Conservation (phyloP, 2,797 vertebrate genomes). For the Epinephelus awoara region DNA sequence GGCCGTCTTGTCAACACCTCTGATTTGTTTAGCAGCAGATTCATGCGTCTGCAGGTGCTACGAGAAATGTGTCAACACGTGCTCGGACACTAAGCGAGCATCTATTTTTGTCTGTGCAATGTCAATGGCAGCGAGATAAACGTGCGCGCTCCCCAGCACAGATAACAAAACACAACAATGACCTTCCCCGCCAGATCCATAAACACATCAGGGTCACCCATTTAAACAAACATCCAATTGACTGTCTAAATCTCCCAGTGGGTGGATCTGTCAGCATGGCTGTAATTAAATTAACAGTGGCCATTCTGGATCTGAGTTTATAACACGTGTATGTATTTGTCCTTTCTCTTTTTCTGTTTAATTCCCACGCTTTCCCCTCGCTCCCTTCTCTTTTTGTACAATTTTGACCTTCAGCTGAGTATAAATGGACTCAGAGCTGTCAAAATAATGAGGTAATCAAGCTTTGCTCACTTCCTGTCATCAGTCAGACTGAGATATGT, state of each 20-base stretch:
- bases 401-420: not conserved
- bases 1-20: constrained; percentile 67
- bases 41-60: constrained; percentile 61
- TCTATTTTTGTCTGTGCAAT: constrained; percentile 61
- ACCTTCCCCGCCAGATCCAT: constrained; percentile 60
- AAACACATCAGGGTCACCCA: constrained; percentile 59
- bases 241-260: constrained; percentile 20
- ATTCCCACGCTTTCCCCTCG: not conserved
- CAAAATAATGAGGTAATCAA: constrained; percentile 49
- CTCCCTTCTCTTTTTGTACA: not conserved
- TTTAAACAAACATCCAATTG: constrained; percentile 40
- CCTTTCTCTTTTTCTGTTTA: not conserved
- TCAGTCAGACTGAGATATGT: constrained; percentile 36
- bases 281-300: constrained; percentile 11
- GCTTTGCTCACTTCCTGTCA: constrained; percentile 24
- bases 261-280: constrained; percentile 28
- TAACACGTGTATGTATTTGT: not conserved
- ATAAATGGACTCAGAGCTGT: constrained; percentile 1
- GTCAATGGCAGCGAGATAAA: constrained; percentile 44
- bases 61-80: constrained; percentile 55
- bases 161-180: constrained; percentile 40
- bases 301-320: not conserved
- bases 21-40: constrained; percentile 71
- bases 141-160: constrained; percentile 5
- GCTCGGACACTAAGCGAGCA: not conserved